Base-by-base conservation (phyloP, 2,113 vertebrate genomes). In the Scartelaos histophorus region DNA sequence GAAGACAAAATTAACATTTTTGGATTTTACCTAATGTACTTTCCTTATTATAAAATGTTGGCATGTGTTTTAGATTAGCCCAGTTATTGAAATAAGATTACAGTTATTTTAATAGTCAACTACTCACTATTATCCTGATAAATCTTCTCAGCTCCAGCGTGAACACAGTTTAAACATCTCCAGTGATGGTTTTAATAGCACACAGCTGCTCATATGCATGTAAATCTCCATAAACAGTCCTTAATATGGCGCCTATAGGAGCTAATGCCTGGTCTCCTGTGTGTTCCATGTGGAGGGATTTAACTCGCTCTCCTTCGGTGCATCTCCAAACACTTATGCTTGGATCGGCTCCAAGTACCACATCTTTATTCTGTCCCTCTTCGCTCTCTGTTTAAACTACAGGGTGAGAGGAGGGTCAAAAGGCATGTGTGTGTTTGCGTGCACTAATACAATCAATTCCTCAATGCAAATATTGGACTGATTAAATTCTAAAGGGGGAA, bases 401-500 rank as follows among this genome's bases (percentile, higher is more conserved):
- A 74, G 73, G 80, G 75, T 82, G 70, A 80, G 70, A 15, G 11
- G 43, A 54, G 76, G 81, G 76, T 86, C 78, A 68, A 19, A 25
- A n/a, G 47, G 47, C 22, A 45, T 19, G 57, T 81, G 25, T 74
- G 62, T 61, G 73, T 73, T 24, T 58, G 15, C 15, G 13, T 54
- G 45, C 73, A 38, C 74, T 89, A 85, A 87, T 84, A 81, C 85
- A 73, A 73, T 87, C 84, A 82, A 87, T 84, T 85, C 82, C 77
- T 80, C 79, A 71, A 62, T 47, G 70, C 83, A 90, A 91, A 92
- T 85, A 87, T 70, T 88, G 72, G 70, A 73, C 17, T 79, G 89
- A 82, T 87, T 90, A 85, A 87, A 88, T 82, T 76, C 73, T n/a
- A 17, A 62, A 46, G 76, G 75, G 79, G 81, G 84, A 85, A 80